phyloP scores from a whole-genome alignment of 2,113 vertebrate species.

The Psilopsiagon aurifrons region DNA sequence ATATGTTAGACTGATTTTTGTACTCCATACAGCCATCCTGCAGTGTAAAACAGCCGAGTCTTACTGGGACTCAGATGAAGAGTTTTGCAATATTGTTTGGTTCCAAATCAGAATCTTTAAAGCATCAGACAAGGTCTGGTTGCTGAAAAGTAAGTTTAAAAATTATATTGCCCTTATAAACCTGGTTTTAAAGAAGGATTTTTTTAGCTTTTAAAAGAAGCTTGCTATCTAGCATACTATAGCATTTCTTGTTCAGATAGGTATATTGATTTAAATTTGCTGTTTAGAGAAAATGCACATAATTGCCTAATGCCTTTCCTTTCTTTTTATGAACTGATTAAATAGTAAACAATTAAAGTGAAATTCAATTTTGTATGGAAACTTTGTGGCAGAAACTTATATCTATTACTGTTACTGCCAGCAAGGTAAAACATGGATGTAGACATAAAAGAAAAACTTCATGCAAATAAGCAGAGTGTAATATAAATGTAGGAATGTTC shows the following conservation, averaged over 20 bases:
- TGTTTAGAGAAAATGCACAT: neutral
- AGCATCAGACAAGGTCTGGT: neutral
- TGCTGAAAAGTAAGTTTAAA: neutral
- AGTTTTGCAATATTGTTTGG: neutral
- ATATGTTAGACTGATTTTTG: neutral
- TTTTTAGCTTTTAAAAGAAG: neutral
- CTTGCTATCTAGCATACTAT: neutral
- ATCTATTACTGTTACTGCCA: neutral
- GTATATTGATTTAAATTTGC: neutral
- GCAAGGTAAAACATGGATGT: neutral
- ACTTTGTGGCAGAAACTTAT: neutral
- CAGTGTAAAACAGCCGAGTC: neutral
- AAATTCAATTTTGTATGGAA: neutral
- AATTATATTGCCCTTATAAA: neutral
- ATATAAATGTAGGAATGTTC: neutral
- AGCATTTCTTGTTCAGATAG: neutral
- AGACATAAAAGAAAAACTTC: neutral
- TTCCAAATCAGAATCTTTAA: neutral
- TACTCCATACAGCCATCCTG: neutral
- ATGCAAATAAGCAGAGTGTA: neutral
- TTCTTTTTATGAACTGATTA: neutral
- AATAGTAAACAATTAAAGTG: neutral
- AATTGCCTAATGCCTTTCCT: neutral
- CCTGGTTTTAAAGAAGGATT: neutral
- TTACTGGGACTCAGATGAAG: neutral